phyloP scores from a whole-genome alignment of 2,113 vertebrate genomes.

The Myocastor coypus region DNA sequence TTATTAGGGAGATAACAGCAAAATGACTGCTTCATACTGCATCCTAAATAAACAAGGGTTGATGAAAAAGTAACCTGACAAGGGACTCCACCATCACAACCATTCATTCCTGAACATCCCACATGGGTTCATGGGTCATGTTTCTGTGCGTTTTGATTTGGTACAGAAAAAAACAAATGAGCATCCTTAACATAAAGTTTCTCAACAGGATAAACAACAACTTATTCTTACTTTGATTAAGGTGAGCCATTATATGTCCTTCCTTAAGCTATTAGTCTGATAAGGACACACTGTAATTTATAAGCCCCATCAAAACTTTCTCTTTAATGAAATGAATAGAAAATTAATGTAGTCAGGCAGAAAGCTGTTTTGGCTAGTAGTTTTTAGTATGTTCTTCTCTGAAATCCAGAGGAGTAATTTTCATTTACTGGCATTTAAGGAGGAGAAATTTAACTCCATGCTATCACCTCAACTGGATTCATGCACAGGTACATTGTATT shows the following conservation, averaged over 20 bases:
- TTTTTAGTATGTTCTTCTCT: slow-evolving; percentile 79
- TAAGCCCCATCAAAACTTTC: slow-evolving; percentile 83
- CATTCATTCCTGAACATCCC: neutral
- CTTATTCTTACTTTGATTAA: slow-evolving; percentile 88
- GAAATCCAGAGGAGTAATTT: slow-evolving; percentile 79
- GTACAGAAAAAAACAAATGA: slow-evolving; percentile 73
- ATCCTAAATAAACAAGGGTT: neutral
- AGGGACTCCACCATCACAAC: neutral
- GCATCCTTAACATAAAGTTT: slow-evolving; percentile 71
- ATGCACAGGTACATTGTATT: slow-evolving; percentile 4
- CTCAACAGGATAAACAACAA: slow-evolving; percentile 84
- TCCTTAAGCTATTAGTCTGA: slow-evolving; percentile 85
- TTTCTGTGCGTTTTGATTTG: slow-evolving; percentile 62
- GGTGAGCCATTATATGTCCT: slow-evolving; percentile 84
- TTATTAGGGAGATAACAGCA: neutral
- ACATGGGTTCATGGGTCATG: neutral
- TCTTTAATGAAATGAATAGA: slow-evolving; percentile 86
- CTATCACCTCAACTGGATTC: slow-evolving; percentile 64
- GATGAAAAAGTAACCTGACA: neutral
- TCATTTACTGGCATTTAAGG: slow-evolving; percentile 81
- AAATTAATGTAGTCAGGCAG: slow-evolving; percentile 86
- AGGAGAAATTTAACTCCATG: slow-evolving; percentile 71
- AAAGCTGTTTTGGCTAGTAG: slow-evolving; percentile 83
- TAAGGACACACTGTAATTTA: slow-evolving; percentile 84
- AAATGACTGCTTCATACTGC: neutral